Conservation (phyloP, 2,888 invertebrate genomes). For the Incurvaria masculella region DNA sequence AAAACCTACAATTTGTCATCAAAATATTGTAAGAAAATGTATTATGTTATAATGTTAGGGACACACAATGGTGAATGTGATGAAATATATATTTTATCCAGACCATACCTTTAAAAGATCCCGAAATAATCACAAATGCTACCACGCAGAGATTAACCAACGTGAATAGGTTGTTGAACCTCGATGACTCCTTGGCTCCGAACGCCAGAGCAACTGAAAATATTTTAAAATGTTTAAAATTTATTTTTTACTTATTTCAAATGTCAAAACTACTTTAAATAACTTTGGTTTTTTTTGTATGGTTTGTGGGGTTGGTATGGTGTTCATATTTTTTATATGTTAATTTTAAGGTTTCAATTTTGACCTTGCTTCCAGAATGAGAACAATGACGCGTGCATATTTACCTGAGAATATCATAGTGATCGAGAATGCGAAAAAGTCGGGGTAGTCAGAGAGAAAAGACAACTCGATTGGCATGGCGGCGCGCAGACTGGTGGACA, state of each 20-base stretch:
- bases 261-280: too few relatives aligned
- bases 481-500: constrained; percentile 59
- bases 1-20: neutral
- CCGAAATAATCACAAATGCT: constrained; percentile 76
- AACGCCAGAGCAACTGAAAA: constrained; percentile 67
- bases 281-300: too few relatives aligned
- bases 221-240: too few relatives aligned
- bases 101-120: constrained; percentile 63
- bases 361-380: too few relatives aligned
- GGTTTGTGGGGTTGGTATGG: too few relatives aligned
- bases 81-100: neutral
- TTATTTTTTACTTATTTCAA: too few relatives aligned
- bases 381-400: constrained; percentile 12
- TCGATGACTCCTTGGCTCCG: constrained; percentile 85
- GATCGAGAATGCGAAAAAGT: constrained; percentile 71
- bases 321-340: too few relatives aligned
- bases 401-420: constrained; percentile 68
- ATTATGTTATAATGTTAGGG: neutral
- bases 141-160: constrained; percentile 78
- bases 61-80: too few relatives aligned
- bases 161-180: constrained; percentile 85
- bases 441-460: constrained; percentile 69
- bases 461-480: constrained; percentile 64
- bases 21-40: neutral
- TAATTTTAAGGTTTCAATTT: too few relatives aligned